Evolutionary conservation across 2,888 invertebrate species (phyloP).

Genomic region (Melanostoma scalare): DNA sequence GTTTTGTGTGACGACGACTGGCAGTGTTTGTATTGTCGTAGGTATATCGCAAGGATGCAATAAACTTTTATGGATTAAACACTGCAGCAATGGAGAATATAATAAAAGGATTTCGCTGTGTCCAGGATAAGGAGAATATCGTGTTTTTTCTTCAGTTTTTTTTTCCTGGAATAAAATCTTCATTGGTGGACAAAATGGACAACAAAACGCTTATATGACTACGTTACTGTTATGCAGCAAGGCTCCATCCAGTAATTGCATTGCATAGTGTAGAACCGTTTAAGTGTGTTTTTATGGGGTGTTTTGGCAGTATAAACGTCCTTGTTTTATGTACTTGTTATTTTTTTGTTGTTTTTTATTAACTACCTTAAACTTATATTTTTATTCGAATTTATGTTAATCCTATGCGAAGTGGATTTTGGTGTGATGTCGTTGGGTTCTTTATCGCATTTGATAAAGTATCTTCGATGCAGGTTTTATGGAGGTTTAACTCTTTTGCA

Average conservation of each 20-base stretch:
- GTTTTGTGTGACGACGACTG: neutral
- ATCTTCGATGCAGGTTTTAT: conserved; percentile 29
- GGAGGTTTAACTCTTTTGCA: conserved; percentile 20
- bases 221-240: neutral
- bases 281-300: conserved; percentile 27
- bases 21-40: too few species aligned
- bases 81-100: conserved; percentile 29
- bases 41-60: conserved; percentile 38
- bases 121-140: conserved; percentile 40
- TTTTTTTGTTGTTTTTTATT: conserved; percentile 29
- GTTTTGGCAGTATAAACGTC: conserved; percentile 10
- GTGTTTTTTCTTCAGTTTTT: conserved; percentile 12
- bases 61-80: conserved; percentile 66
- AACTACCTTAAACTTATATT: conserved; percentile 18
- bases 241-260: conserved; percentile 34
- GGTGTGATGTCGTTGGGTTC: conserved; percentile 32
- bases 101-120: conserved; percentile 50
- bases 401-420: conserved; percentile 30
- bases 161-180: conserved; percentile 25
- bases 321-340: conserved; percentile 20
- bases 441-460: conserved; percentile 47
- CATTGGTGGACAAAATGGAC: conserved; percentile 63
- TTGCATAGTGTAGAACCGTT: conserved; percentile 30
- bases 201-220: conserved; percentile 16
- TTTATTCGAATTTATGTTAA: conserved; percentile 55